Evolutionary conservation across 2,888 invertebrate species (phyloP), one percentile per base, ranked within the genome.

Genomic region (Cristatella mucedo): DNA sequence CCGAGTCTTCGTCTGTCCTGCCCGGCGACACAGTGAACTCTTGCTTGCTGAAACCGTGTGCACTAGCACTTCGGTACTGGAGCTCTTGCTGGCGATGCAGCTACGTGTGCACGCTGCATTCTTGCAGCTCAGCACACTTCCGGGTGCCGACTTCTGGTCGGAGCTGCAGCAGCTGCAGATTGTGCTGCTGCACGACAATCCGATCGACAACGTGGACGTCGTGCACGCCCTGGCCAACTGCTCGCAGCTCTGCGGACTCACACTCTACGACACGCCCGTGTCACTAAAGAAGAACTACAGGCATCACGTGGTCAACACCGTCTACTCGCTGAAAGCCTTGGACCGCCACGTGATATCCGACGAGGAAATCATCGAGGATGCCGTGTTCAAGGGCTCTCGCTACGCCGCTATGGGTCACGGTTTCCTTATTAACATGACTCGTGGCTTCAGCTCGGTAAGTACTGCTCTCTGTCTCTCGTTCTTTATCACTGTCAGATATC

Each of bases 301-400:
- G 21, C 63, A 65, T 41, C 61, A 62, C 47, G 57, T 59, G 3
- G 63, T 64, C 32, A 65, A 65, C 52, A 61, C 53, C 40, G 51
- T 65, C 20, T 57, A 55, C 56, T 50, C 58, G 3, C 49, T 65
- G 16, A 59, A 59, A 45, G 63, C 63, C 4, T 47, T 65, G 11
- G 65, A 65, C 42, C 44, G 51, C 31, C 47, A 56, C 47, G 55
- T 65, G 6, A 49, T 65, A 4, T 59, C 63, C 3, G 65, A 65
- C 47, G 63, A 65, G 42, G 65, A 65, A 46, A 63, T 65, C 33
- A 64, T 65, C 41, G 64, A 65, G 45, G 63, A 64, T 51, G 59
- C 63, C 2, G 44, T 51, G 22, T 61, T 63, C 47, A 51, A 53
- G 9, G 56, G 54, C 2, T 26, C 36, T 18, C 38, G 43, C 9